phyloP scores from a whole-genome alignment of 2,797 vertebrate species.

The Hippocampus kuda region DNA sequence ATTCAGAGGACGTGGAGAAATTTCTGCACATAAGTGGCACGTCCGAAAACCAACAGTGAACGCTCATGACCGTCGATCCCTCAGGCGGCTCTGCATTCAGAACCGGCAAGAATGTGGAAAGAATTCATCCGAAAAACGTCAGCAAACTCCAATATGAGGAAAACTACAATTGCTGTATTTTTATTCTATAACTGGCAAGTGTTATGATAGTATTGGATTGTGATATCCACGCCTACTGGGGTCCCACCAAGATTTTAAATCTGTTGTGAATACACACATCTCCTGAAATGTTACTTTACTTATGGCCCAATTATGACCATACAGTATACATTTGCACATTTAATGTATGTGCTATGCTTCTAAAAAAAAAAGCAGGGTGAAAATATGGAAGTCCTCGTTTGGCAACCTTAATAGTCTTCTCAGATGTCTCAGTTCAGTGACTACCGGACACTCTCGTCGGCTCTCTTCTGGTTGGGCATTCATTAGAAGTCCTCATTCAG shows the following conservation, averaged over 20 bases:
- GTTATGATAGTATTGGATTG: no score
- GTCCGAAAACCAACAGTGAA: no score
- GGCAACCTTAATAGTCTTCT: conserved; percentile 59
- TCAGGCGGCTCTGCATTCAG: no score
- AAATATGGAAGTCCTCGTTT: conserved; percentile 52
- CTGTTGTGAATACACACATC: not conserved
- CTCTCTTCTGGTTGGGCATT: conserved; percentile 58
- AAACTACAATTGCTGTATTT: no score
- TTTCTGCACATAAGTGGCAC: no score
- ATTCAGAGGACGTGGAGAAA: no score
- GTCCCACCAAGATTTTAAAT: not conserved
- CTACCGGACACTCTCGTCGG: conserved; percentile 49
- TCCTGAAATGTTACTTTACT: not conserved
- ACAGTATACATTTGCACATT: not conserved
- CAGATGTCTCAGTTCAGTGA: conserved; percentile 60
- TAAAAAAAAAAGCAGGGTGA: conserved; percentile 45
- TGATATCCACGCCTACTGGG: no score
- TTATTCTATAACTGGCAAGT: no score
- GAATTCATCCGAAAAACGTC: no score
- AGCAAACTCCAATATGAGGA: no score
- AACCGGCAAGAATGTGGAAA: no score
- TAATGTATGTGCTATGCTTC: conserved; percentile 23
- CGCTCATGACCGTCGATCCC: no score
- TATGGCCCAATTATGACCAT: not conserved
- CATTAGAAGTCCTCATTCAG: conserved; percentile 67